Percentiles rank a stretch among this genome's conserved stretches.
phyloP scores from a whole-genome alignment of 1,140 invertebrate genomes.

The Pteromalus puparum region DNA sequence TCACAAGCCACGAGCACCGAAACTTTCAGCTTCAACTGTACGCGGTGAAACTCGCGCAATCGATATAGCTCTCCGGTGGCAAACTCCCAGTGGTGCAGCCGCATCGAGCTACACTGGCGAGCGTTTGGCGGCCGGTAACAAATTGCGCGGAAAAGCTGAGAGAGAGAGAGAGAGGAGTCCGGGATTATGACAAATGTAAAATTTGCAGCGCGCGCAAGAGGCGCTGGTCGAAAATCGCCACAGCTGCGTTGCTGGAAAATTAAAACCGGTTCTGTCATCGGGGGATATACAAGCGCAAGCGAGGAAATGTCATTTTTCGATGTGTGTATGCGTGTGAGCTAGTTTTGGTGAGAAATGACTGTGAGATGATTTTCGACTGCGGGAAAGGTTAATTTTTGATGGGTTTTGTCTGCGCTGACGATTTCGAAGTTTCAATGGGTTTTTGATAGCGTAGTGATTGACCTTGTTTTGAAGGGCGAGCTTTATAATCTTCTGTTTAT shows the following conservation, averaged over 20 bases:
- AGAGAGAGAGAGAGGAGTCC: background rate
- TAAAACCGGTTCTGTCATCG: background rate
- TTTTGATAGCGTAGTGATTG: too few species aligned
- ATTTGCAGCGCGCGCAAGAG: background rate
- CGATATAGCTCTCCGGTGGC: background rate
- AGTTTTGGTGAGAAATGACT: too few species aligned
- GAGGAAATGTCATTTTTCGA: background rate
- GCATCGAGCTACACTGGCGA: background rate
- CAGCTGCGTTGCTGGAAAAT: background rate
- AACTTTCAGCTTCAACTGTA: background rate
- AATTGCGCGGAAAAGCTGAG: background rate
- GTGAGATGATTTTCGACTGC: too few species aligned
- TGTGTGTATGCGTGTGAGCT: too few species aligned
- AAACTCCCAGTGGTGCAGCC: background rate
- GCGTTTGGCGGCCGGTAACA: background rate
- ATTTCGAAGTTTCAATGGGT: too few species aligned
- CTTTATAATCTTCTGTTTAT: too few species aligned
- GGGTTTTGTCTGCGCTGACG: too few species aligned
- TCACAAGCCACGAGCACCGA: too few species aligned
- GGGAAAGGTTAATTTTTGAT: too few species aligned
- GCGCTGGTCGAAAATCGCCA: background rate
- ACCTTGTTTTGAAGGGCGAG: too few species aligned
- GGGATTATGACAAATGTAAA: slow-evolving; percentile 7
- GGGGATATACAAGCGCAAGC: background rate
- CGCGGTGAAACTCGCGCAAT: background rate